phyloP scores from a whole-genome alignment of 2,888 invertebrate species.

The Xiphydria camelus region DNA sequence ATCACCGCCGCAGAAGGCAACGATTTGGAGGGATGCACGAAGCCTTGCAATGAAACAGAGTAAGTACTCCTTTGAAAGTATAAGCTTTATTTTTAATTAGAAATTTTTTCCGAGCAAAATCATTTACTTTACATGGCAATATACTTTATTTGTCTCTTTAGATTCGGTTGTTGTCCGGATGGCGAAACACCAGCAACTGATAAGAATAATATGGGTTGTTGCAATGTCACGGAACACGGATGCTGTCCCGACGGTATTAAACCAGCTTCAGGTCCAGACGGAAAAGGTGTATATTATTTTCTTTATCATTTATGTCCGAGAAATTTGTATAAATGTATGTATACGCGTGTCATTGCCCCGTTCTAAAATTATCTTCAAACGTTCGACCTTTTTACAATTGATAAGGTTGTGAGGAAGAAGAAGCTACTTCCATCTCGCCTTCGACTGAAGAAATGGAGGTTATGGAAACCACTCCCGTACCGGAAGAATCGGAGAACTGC shows the following conservation, averaged over 20 bases:
- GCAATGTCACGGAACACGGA: conserved; percentile 61
- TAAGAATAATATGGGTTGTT: conserved; percentile 55
- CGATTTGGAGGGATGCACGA: conserved; percentile 81
- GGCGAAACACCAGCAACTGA: conserved; percentile 56
- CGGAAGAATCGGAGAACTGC: conserved; percentile 57
- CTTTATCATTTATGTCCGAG: too few species aligned
- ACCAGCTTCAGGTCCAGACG: conserved; percentile 67
- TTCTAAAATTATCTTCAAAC: too few species aligned
- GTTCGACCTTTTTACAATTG: background rate
- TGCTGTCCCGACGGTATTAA: conserved; percentile 75
- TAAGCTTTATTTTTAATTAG: conserved; percentile 5
- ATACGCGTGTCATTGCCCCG: too few species aligned
- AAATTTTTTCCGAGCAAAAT: background rate
- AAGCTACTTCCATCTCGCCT: conserved; percentile 23
- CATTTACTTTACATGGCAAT: background rate
- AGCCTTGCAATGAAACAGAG: conserved; percentile 63
- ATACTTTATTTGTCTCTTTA: conserved; percentile 21
- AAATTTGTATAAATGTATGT: too few species aligned
- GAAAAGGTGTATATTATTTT: conserved; percentile 52
- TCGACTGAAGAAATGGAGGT: conserved; percentile 30
- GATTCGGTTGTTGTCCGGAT: conserved; percentile 63
- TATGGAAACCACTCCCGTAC: conserved; percentile 35
- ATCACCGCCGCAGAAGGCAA: conserved; percentile 78
- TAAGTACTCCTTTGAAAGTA: conserved; percentile 40
- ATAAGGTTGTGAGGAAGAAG: conserved; percentile 43